Percentiles rank a stretch among this genome's conserved stretches.
These are phyloP conservation scores for Lagria hirta DNA, from an alignment of 2,888 invertebrate genomes.

Conservation along the genomic window DNA sequence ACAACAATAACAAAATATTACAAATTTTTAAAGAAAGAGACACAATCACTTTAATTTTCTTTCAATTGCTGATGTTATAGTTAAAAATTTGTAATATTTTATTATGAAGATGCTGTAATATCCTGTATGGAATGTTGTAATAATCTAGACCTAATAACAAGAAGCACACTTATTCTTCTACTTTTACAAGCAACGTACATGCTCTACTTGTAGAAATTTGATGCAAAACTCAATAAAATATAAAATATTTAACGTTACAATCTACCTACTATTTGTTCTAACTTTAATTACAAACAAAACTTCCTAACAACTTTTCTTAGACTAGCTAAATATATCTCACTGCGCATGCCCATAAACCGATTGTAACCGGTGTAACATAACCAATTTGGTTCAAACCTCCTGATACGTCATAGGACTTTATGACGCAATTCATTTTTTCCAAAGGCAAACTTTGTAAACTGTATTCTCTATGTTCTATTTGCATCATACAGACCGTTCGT, in stretches of 20 bases:
- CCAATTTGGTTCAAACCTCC: constrained; percentile 17
- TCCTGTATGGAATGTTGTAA: too few relatives aligned
- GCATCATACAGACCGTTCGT: constrained; percentile 79
- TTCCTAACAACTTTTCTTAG: constrained; percentile 24
- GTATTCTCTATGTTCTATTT: constrained; percentile 78
- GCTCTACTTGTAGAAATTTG: constrained; percentile 25
- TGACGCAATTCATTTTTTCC: constrained; percentile 80
- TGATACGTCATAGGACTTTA: constrained; percentile 55
- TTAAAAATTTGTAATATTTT: too few relatives aligned
- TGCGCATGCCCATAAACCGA: constrained; percentile 32
- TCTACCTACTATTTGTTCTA: constrained; percentile 21
- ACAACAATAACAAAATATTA: too few relatives aligned
- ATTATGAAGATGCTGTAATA: too few relatives aligned
- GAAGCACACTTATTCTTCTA: constrained; percentile 17
- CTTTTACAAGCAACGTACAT: constrained; percentile 32
- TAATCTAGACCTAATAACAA: constrained; percentile 11
- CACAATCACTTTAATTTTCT: constrained; percentile 44
- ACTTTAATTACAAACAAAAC: constrained; percentile 30
- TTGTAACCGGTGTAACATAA: constrained; percentile 18
- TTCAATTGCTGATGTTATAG: neutral
- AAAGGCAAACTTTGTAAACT: constrained; percentile 78
- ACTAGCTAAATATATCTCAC: constrained; percentile 38
- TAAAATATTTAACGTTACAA: constrained; percentile 27
- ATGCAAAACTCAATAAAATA: constrained; percentile 31
- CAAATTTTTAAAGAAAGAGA: constrained; percentile 45